These are phyloP conservation scores for Megaptera novaeangliae DNA, from an alignment of 2,113 vertebrate species.

Conservation along the genomic window DNA sequence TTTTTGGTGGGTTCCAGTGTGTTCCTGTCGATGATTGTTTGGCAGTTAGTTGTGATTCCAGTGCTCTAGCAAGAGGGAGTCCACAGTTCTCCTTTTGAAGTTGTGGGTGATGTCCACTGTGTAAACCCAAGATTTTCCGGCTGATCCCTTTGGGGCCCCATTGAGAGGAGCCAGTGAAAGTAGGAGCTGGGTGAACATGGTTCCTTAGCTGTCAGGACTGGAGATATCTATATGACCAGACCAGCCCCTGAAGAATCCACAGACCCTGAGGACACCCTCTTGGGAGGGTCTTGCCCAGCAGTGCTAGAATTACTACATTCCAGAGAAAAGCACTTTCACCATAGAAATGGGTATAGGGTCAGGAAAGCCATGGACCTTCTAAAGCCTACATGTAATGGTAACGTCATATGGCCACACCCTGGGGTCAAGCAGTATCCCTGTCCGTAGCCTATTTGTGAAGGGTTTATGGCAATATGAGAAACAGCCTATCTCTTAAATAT, in stretches of 20 bases:
- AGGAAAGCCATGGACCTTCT: not conserved
- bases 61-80: too few relatives aligned
- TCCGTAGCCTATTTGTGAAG: not conserved
- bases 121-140: not conserved
- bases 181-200: not conserved
- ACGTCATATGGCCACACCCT: not conserved
- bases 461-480: not conserved
- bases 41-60: too few relatives aligned
- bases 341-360: not conserved
- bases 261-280: not conserved
- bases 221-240: not conserved
- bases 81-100: not conserved
- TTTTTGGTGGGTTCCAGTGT: too few relatives aligned
- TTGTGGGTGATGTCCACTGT: not conserved
- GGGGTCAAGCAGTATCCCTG: not conserved
- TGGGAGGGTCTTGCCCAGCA: too few relatives aligned
- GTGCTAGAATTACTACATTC: not conserved
- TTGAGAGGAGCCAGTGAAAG: not conserved
- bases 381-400: not conserved
- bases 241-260: not conserved
- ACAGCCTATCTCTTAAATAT: not conserved
- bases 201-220: not conserved
- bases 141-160: not conserved
- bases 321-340: not conserved
- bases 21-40: accelerated